A percentile compares a stretch with the other conserved stretches of the same genome.
Evolutionary conservation across 2,888 invertebrate genomes (phyloP).

Genomic region (Lydus trimaculatus): DNA sequence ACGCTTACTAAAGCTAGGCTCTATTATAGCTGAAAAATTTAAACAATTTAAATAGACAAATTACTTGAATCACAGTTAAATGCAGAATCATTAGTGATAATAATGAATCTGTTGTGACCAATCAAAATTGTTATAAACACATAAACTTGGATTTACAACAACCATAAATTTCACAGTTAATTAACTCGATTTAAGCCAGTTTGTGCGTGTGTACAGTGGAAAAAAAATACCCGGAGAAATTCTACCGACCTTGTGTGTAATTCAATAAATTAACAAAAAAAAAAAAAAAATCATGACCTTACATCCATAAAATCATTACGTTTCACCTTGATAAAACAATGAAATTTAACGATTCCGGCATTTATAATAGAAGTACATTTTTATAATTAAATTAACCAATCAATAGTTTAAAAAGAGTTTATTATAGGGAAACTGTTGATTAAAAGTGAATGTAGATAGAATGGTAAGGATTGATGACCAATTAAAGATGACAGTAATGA

Average conservation of each 20-base stretch:
- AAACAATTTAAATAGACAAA: too few relatives aligned
- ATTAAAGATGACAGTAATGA: slow-evolving; percentile 23
- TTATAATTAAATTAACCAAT: slow-evolving; percentile 19
- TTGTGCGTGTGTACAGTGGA: neutral
- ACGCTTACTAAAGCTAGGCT: too few relatives aligned
- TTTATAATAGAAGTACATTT: slow-evolving; percentile 1
- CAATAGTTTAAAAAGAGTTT: slow-evolving; percentile 16
- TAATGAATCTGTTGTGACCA: slow-evolving; percentile 8
- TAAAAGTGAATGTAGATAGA: neutral
- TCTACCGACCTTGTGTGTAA: slow-evolving; percentile 14
- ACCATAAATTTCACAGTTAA: slow-evolving; percentile 27
- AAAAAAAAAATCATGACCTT: neutral
- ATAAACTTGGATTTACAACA: slow-evolving; percentile 24
- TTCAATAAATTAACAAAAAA: neutral
- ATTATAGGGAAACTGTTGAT: slow-evolving; percentile 22
- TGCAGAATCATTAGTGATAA: slow-evolving; percentile 11
- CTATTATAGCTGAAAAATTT: too few relatives aligned
- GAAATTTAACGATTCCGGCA: slow-evolving; percentile 19
- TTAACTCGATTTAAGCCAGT: slow-evolving; percentile 18
- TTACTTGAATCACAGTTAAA: too few relatives aligned
- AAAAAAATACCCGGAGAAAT: slow-evolving; percentile 9
- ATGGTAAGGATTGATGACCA: neutral
- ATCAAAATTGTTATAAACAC: slow-evolving; percentile 20
- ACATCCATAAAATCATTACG: slow-evolving; percentile 18
- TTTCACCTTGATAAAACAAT: slow-evolving; percentile 24